Conservation (phyloP, 2,888 invertebrate species). For the Cosmia trapezina region DNA sequence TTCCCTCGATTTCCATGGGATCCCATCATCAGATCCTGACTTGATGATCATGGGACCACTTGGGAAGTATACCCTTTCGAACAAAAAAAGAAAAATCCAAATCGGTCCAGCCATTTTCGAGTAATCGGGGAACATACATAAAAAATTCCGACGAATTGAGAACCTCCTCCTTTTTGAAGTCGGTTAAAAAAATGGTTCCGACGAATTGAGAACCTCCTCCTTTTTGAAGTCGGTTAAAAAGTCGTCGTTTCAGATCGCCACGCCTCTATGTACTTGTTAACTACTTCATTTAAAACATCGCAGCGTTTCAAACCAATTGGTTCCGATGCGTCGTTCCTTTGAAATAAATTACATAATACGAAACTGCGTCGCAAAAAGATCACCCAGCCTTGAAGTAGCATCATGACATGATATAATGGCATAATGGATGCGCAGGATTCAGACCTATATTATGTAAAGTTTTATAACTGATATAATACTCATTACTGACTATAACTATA, state of each 20-base stretch:
- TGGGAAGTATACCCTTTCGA: no score
- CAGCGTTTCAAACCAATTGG: constrained; percentile 32
- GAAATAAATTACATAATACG: constrained; percentile 24
- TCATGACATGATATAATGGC: constrained; percentile 28
- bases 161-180: no score
- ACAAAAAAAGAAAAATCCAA: no score
- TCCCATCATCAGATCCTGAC: no score
- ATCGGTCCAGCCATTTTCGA: no score
- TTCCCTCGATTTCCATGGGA: no score
- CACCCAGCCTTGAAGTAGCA: constrained; percentile 33
- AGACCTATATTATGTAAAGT: constrained; percentile 21
- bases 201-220: no score
- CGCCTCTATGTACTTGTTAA: constrained; percentile 5
- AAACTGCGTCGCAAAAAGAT: constrained; percentile 44
- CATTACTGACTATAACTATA: neutral
- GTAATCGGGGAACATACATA: no score
- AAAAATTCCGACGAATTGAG: no score
- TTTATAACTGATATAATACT: constrained; percentile 15
- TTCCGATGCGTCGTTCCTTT: constrained; percentile 36
- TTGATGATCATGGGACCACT: no score
- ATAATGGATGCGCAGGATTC: constrained; percentile 20
- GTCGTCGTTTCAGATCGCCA: neutral
- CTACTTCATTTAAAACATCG: constrained; percentile 32
- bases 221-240: neutral
- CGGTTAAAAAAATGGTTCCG: no score